Evolutionary conservation across 2,113 vertebrate species (phyloP).

Genomic region (Antennarius striatus): DNA sequence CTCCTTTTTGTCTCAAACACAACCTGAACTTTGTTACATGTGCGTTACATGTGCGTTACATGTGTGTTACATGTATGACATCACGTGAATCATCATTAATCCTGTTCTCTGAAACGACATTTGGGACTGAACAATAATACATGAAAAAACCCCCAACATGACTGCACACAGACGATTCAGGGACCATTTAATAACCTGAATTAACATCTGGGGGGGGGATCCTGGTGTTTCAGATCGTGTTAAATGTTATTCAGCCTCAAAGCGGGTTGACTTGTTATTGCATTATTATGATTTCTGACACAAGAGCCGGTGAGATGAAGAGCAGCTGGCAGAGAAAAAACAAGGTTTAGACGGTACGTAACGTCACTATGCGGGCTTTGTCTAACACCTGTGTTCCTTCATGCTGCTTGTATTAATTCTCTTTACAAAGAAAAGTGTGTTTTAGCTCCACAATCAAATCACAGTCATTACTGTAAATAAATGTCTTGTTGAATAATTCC

Average conservation of each 20-base stretch:
- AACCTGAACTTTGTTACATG: too few species aligned
- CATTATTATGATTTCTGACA: slow-evolving; percentile 32
- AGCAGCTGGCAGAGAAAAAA: slow-evolving; percentile 26
- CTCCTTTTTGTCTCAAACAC: background rate
- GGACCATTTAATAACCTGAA: background rate
- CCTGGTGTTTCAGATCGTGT: background rate
- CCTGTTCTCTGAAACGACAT: slow-evolving; percentile 53
- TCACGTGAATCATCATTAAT: background rate
- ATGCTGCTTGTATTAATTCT: background rate
- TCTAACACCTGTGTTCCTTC: background rate
- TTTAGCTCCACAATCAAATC: slow-evolving; percentile 2
- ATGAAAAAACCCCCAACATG: background rate
- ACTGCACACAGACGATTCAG: too few species aligned
- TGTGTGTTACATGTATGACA: background rate
- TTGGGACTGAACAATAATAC: slow-evolving; percentile 50
- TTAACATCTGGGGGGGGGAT: background rate
- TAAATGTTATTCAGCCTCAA: slow-evolving; percentile 56
- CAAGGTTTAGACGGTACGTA: slow-evolving; percentile 2
- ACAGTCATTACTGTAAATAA: slow-evolving; percentile 15
- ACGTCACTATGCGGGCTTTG: too few species aligned
- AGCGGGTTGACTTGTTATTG: slow-evolving; percentile 33
- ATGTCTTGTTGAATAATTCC: background rate
- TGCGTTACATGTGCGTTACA: too few species aligned
- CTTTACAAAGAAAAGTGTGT: background rate
- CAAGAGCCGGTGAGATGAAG: slow-evolving; percentile 35